Evolutionary conservation across 1,140 invertebrate species (phyloP).

Genomic region (Drosophila asahinai): DNA sequence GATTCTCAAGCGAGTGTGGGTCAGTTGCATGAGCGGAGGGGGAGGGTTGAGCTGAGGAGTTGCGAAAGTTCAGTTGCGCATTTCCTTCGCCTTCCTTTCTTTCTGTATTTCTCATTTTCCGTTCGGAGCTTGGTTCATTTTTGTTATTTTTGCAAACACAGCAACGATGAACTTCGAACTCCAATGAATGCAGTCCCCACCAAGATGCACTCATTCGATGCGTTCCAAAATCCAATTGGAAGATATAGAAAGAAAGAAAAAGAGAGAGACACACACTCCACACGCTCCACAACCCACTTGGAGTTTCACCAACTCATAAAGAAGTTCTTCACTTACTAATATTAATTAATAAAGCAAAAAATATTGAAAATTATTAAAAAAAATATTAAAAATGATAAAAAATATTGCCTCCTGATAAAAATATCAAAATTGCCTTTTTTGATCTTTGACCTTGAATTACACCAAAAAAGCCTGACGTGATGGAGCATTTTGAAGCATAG

Average conservation of each 20-base stretch:
- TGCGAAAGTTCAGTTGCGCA: constrained; percentile 55
- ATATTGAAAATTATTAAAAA: too few relatives aligned
- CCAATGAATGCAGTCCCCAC: constrained; percentile 10
- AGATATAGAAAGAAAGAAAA: background rate
- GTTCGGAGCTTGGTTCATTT: constrained; percentile 27
- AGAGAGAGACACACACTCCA: background rate
- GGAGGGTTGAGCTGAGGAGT: constrained; percentile 1
- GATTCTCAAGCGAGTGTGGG: constrained; percentile 64
- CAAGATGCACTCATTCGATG: constrained; percentile 22
- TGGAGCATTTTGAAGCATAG: too few relatives aligned
- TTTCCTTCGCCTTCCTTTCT: constrained; percentile 25
- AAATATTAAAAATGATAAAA: too few relatives aligned
- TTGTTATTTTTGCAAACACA: constrained; percentile 11
- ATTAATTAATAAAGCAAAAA: too few relatives aligned
- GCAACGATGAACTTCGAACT: constrained; percentile 25
- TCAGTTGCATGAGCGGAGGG: constrained; percentile 37
- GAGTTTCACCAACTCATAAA: background rate
- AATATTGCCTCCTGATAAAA: too few relatives aligned
- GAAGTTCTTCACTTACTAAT: background rate
- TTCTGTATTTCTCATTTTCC: constrained; percentile 9
- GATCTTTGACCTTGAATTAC: too few relatives aligned
- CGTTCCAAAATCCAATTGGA: constrained; percentile 10
- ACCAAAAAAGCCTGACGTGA: too few relatives aligned
- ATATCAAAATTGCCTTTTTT: too few relatives aligned
- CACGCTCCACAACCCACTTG: background rate